phyloP scores from a whole-genome alignment of 2,888 invertebrate species.

The Abrostola triplasia region DNA sequence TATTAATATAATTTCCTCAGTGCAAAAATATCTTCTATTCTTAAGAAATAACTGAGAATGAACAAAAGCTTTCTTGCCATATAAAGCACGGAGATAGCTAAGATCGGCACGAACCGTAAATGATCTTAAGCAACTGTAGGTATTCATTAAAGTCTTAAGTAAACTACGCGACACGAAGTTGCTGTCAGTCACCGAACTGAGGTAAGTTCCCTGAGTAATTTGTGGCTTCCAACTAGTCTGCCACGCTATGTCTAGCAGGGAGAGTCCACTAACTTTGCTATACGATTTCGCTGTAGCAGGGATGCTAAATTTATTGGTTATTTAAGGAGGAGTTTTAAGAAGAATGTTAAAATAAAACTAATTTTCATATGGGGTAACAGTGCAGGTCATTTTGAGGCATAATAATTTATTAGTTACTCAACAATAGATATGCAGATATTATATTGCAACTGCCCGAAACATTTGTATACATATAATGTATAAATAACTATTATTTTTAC shows the following conservation, averaged over 20 bases:
- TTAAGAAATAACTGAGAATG: slow-evolving; percentile 9
- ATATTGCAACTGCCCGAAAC: no score
- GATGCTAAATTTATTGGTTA: slow-evolving; percentile 48
- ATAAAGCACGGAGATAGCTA: slow-evolving; percentile 27
- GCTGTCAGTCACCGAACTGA: slow-evolving; percentile 69
- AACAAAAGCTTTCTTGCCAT: slow-evolving; percentile 22
- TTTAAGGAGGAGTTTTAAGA: slow-evolving; percentile 22
- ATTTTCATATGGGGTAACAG: no score
- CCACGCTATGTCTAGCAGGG: slow-evolving; percentile 50
- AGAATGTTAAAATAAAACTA: no score
- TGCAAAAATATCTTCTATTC: not conserved
- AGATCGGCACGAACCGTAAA: slow-evolving; percentile 38
- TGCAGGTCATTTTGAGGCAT: no score
- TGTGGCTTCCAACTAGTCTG: slow-evolving; percentile 59
- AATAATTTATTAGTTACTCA: no score
- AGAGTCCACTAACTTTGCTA: slow-evolving; percentile 51
- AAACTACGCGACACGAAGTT: slow-evolving; percentile 71
- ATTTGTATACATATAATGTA: no score
- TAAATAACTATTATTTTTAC: no score
- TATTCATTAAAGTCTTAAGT: slow-evolving; percentile 69
- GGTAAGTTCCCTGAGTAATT: slow-evolving; percentile 63
- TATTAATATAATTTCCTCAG: no score
- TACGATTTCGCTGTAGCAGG: slow-evolving; percentile 40
- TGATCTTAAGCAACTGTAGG: slow-evolving; percentile 54
- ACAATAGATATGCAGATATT: no score